phyloP scores from a whole-genome alignment of 2,888 invertebrate genomes.

The Lobophora halterata region DNA sequence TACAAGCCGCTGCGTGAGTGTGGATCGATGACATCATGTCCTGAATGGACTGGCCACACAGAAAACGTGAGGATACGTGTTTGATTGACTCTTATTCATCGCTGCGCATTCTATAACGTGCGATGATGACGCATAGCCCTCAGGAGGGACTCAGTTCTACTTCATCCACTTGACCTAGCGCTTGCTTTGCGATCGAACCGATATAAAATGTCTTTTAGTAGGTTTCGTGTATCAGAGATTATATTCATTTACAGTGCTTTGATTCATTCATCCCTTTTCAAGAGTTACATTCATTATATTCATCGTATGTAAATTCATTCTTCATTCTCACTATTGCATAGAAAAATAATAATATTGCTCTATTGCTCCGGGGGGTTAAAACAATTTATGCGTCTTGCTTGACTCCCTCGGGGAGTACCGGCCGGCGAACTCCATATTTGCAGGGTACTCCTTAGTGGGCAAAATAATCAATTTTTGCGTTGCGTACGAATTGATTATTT shows the following conservation, averaged over 20 bases:
- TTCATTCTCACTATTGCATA: slow-evolving; percentile 18
- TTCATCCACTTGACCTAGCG: slow-evolving; percentile 13
- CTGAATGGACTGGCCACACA: slow-evolving; percentile 70
- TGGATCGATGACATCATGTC: slow-evolving; percentile 74
- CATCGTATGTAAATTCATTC: slow-evolving; percentile 20
- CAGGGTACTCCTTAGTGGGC: slow-evolving; percentile 9
- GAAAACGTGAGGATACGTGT: slow-evolving; percentile 67
- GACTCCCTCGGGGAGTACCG: slow-evolving; percentile 8
- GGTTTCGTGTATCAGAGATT: slow-evolving; percentile 8
- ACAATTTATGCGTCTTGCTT: slow-evolving; percentile 17
- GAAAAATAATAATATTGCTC: slow-evolving; percentile 20
- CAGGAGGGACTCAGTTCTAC: slow-evolving; percentile 9
- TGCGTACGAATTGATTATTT: slow-evolving; percentile 13
- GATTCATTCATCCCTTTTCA: slow-evolving; percentile 16
- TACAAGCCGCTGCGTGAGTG: slow-evolving; percentile 66
- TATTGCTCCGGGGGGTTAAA: slow-evolving; percentile 19
- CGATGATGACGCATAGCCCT: slow-evolving; percentile 57
- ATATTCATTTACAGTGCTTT: slow-evolving; percentile 16
- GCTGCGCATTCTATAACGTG: slow-evolving; percentile 44
- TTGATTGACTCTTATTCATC: slow-evolving; percentile 50
- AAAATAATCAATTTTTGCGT: slow-evolving; percentile 12
- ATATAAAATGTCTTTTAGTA: slow-evolving; percentile 8
- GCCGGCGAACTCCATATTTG: slow-evolving; percentile 2
- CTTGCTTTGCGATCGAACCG: slow-evolving; percentile 11
- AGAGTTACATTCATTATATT: slow-evolving; percentile 14